Evolutionary conservation across 2,113 vertebrate species (phyloP).

Genomic region (Pelusios castaneus): DNA sequence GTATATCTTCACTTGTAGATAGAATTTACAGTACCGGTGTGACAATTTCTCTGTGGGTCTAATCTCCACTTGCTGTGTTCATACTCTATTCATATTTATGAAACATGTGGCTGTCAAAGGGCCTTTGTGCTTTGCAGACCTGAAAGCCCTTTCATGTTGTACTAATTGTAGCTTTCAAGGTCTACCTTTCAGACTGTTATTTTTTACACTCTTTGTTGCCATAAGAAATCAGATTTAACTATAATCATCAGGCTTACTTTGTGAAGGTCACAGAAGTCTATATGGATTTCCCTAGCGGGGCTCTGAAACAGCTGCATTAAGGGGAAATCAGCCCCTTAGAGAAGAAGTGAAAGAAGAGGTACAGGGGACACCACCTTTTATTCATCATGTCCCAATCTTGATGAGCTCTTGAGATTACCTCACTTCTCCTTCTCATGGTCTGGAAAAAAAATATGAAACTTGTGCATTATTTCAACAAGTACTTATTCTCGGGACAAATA

Average conservation of each 20-base stretch:
- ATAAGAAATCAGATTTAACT: not conserved
- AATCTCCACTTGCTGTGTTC: not conserved
- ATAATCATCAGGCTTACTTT: not conserved
- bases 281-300: not conserved
- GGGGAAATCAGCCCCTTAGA: not conserved
- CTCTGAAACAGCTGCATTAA: not conserved
- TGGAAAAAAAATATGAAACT: not conserved
- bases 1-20: not conserved
- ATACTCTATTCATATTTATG: not conserved
- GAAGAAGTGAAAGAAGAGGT: not conserved
- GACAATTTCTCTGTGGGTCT: not conserved
- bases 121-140: not conserved
- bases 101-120: not conserved
- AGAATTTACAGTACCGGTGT: not conserved
- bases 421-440: not conserved
- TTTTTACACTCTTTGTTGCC: not conserved
- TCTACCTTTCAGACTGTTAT: constrained; percentile 24
- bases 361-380: not conserved
- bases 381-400: not conserved
- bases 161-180: constrained; percentile 17
- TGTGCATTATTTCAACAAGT: not conserved
- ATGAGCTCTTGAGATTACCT: not conserved
- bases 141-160: not conserved
- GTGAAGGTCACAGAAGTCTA: not conserved
- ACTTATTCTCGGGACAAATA: not conserved